Conservation (phyloP, 2,113 vertebrate species). For the Vanacampus margaritifer region DNA sequence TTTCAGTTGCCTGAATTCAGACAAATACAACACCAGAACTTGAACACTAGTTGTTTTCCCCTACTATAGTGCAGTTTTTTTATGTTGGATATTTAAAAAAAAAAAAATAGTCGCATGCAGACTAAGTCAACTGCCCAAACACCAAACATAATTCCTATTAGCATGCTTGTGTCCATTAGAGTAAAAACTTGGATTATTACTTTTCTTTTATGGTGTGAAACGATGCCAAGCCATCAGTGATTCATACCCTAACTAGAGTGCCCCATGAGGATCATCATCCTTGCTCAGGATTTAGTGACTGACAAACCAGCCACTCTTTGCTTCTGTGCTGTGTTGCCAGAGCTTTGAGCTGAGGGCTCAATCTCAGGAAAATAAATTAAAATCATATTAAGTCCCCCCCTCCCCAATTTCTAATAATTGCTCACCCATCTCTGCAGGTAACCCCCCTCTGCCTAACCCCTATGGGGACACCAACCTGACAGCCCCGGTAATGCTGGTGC, state of each 20-base stretch:
- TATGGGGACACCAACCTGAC: constrained; percentile 96
- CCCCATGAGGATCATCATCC: constrained; percentile 70
- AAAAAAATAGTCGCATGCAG: neutral
- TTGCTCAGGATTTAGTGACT: constrained; percentile 72
- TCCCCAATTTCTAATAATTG: too few species aligned
- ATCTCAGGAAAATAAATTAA: neutral
- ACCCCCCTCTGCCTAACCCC: constrained; percentile 92
- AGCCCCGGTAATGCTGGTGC: constrained; percentile 93
- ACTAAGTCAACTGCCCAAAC: neutral
- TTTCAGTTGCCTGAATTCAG: neutral
- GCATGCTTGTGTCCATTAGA: neutral
- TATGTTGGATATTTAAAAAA: neutral
- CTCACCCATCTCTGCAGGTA: constrained; percentile 75
- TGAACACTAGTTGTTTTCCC: neutral
- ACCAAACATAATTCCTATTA: neutral
- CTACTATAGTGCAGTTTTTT: neutral
- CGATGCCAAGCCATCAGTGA: too few species aligned
- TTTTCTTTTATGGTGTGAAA: too few species aligned
- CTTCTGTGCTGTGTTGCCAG: constrained; percentile 41
- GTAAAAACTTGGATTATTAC: too few species aligned
- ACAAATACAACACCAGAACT: neutral
- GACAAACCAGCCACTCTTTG: constrained; percentile 63
- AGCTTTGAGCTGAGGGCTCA: constrained; percentile 67
- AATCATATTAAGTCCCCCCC: neutral
- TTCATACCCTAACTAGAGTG: neutral